A percentile compares a stretch with the other conserved stretches of the same genome.
phyloP scores from a whole-genome alignment of 2,113 vertebrate genomes.

The Rutilus rutilus region DNA sequence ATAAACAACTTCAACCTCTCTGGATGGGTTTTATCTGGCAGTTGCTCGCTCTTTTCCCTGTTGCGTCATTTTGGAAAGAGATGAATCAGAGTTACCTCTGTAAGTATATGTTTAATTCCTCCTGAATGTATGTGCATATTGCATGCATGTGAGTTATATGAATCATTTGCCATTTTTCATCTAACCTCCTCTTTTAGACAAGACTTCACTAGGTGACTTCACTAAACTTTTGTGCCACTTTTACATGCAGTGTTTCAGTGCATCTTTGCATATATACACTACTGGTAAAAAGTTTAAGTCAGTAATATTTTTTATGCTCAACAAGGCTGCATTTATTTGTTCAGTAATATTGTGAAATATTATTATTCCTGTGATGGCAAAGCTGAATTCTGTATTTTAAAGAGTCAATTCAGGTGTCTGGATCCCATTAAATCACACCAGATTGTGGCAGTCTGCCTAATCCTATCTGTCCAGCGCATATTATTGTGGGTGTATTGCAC shows the following conservation, averaged over 20 bases:
- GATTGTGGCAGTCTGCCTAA: neutral
- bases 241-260: neutral
- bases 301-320: neutral
- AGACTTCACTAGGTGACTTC: neutral
- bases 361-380: neutral
- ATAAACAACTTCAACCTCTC: conserved; percentile 44
- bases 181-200: neutral
- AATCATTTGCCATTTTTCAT: neutral
- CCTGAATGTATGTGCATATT: conserved; percentile 8
- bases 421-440: too few relatives aligned
- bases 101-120: conserved; percentile 14
- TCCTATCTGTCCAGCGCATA: neutral
- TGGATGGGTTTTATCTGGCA: conserved; percentile 48
- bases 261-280: neutral
- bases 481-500: neutral
- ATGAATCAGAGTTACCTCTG: conserved; percentile 11
- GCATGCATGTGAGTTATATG: neutral
- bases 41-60: conserved; percentile 1
- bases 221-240: neutral
- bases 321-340: neutral
- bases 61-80: conserved; percentile 40
- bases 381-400: neutral
- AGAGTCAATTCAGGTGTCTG: too few relatives aligned
- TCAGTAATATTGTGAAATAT: neutral
- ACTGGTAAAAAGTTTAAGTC: neutral